Evolutionary conservation across 2,113 vertebrate species (phyloP).

Genomic region (Zootoca vivipara): DNA sequence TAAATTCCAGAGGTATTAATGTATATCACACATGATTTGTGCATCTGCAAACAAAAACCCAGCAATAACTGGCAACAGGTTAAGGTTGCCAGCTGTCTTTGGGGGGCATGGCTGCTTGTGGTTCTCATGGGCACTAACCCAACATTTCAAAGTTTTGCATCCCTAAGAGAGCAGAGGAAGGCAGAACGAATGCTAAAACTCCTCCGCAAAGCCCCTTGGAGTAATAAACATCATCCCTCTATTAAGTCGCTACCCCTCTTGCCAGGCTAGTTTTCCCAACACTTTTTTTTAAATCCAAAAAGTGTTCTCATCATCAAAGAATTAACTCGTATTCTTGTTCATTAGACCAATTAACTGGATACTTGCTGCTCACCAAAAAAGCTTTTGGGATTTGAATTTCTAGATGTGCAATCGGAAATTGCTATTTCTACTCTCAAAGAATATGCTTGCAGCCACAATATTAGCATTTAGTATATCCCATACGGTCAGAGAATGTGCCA

Average conservation of each 20-base stretch:
- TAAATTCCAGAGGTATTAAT: neutral
- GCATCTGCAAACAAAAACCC: constrained; percentile 14
- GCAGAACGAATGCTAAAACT: constrained; percentile 60
- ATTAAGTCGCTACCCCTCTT: constrained; percentile 34
- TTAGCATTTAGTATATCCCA: too few relatives aligned
- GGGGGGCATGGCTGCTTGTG: constrained; percentile 42
- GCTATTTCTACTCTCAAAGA: neutral
- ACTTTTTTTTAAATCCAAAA: neutral
- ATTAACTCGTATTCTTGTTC: neutral
- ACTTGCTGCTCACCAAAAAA: neutral
- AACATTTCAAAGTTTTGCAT: constrained; percentile 51
- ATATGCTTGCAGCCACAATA: neutral
- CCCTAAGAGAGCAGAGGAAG: constrained; percentile 53
- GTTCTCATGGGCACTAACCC: constrained; percentile 64
- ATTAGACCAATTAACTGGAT: neutral
- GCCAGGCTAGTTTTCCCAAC: constrained; percentile 41
- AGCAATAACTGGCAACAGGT: constrained; percentile 31
- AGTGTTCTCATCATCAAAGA: neutral
- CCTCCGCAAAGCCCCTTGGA: constrained; percentile 56
- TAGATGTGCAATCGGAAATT: neutral
- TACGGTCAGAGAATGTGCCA: too few relatives aligned
- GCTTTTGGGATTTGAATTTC: neutral
- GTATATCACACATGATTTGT: neutral
- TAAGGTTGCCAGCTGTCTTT: constrained; percentile 31
- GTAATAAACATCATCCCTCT: constrained; percentile 42